Evolutionary conservation across 2,113 vertebrate species (phyloP).

Genomic region (Elaphurus davidianus): DNA sequence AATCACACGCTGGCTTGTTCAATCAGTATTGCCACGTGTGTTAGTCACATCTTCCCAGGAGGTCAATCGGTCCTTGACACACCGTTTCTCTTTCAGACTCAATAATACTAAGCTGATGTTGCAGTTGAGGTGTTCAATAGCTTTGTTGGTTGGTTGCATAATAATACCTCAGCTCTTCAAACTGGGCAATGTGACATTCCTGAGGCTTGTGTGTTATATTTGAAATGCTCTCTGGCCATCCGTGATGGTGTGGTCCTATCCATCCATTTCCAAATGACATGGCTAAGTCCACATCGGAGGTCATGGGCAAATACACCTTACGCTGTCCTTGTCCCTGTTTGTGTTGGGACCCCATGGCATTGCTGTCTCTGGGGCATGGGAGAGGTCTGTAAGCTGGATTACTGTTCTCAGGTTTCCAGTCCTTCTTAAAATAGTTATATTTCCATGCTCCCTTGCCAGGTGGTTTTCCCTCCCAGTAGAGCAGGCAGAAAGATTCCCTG

Average conservation of each 20-base stretch:
- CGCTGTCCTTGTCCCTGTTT: background rate
- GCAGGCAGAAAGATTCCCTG: background rate
- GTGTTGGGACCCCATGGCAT: background rate
- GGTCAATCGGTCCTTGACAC: background rate
- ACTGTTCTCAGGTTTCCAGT: background rate
- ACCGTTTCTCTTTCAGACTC: background rate
- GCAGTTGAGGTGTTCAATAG: background rate
- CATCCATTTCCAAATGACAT: background rate
- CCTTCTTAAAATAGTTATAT: background rate
- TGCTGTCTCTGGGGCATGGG: background rate
- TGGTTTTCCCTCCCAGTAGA: background rate
- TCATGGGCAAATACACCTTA: rapidly evolving
- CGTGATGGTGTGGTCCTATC: background rate
- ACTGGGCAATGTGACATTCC: background rate
- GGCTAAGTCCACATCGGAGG: background rate
- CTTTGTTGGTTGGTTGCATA: background rate
- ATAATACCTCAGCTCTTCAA: background rate
- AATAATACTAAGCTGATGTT: background rate
- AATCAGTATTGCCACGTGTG: background rate
- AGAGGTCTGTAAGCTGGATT: background rate
- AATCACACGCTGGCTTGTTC: slow-evolving; percentile 30
- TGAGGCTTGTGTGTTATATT: background rate
- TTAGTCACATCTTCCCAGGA: background rate
- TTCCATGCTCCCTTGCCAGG: background rate
- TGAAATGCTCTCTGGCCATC: background rate